Evolutionary conservation across 2,113 vertebrate genomes (phyloP).

Genomic region (Vombatus ursinus): DNA sequence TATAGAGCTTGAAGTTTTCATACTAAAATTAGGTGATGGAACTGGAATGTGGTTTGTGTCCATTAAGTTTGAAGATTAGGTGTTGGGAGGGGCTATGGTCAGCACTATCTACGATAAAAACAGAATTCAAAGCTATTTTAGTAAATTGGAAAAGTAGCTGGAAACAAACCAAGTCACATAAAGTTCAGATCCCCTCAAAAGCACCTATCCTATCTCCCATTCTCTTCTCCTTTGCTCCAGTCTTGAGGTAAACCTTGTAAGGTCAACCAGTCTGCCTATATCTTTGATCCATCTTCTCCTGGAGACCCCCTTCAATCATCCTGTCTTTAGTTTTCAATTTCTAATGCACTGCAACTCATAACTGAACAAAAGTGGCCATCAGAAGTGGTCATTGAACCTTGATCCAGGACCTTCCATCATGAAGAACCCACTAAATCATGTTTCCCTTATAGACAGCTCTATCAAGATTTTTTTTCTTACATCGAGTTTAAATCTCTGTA

Average conservation of each 20-base stretch:
- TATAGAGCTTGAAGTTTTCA: not conserved
- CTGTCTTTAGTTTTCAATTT: not conserved
- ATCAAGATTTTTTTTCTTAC: not conserved
- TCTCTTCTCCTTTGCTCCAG: not conserved
- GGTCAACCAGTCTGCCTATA: not conserved
- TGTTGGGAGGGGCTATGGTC: not conserved
- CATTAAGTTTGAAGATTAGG: constrained; percentile 1
- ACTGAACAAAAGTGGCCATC: not conserved
- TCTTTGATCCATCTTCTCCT: not conserved
- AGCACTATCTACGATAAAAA: not conserved
- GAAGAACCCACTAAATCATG: not conserved
- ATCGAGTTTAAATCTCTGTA: not conserved
- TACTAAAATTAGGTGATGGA: not conserved
- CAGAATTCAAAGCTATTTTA: not conserved
- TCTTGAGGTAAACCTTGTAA: not conserved
- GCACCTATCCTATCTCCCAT: not conserved
- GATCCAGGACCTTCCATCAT: not conserved
- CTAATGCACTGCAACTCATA: not conserved
- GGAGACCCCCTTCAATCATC: not conserved
- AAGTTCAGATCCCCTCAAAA: not conserved
- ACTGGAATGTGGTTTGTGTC: not conserved
- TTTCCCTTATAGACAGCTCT: not conserved
- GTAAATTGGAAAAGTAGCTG: not conserved
- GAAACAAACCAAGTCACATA: not conserved
- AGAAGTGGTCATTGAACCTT: not conserved